These are phyloP conservation scores for Manis javanica DNA, from an alignment of 2,797 vertebrate species.

Conservation along the genomic window DNA sequence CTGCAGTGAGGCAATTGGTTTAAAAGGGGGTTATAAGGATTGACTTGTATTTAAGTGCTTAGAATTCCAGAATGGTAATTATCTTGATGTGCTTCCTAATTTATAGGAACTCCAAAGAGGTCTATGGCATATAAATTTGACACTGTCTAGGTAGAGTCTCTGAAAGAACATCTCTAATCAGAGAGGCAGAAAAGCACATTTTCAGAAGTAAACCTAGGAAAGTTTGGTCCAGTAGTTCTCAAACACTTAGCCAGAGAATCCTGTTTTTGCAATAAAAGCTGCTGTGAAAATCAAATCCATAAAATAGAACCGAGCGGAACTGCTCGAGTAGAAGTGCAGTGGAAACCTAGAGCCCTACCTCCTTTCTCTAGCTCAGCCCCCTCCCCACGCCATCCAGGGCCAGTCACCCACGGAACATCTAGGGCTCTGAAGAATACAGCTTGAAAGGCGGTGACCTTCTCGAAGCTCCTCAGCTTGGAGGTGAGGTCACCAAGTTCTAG, in stretches of 20 bases:
- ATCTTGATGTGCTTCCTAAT: conserved; percentile 46
- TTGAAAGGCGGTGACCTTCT: neutral
- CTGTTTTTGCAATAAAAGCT: neutral
- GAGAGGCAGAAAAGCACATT: neutral
- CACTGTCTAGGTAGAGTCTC: neutral
- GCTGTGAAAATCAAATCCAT: neutral
- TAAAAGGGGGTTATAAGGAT: conserved; percentile 45
- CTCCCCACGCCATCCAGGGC: neutral
- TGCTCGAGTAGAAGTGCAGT: neutral
- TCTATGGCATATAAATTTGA: conserved; percentile 12
- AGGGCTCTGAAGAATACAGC: neutral
- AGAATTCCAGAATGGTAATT: conserved; percentile 68
- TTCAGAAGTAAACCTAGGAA: neutral
- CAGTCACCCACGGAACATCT: neutral
- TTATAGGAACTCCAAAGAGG: neutral
- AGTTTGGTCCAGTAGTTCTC: neutral
- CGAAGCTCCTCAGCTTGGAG: neutral
- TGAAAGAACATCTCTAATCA: neutral
- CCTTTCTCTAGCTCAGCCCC: neutral
- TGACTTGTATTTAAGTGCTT: conserved; percentile 62
- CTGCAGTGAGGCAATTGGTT: neutral
- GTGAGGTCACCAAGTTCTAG: neutral
- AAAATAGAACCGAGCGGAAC: neutral
- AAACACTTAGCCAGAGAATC: neutral
- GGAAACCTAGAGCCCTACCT: neutral